phyloP scores from a whole-genome alignment of 2,113 vertebrate species.

The Puntigrus tetrazona region DNA sequence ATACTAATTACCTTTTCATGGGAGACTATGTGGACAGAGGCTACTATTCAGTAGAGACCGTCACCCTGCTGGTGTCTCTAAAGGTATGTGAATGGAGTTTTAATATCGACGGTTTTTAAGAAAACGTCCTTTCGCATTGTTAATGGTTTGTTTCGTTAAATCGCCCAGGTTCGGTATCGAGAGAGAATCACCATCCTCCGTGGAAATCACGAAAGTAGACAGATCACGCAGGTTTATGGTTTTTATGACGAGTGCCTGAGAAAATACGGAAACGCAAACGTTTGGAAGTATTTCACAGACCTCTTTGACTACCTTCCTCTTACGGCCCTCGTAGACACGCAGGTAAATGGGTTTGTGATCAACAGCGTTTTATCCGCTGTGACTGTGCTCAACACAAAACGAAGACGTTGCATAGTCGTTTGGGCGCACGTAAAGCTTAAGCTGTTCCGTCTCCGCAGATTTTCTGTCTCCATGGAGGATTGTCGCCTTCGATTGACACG shows the following conservation, averaged over 20 bases:
- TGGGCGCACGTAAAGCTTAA: background rate
- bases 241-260: constrained; percentile 88
- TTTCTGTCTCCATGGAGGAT: constrained; percentile 96
- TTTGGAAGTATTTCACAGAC: constrained; percentile 97
- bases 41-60: constrained; percentile 93
- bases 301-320: constrained; percentile 86
- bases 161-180: constrained; percentile 87
- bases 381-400: background rate
- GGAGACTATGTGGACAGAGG: constrained; percentile 79
- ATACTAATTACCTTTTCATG: constrained; percentile 98
- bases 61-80: constrained; percentile 93
- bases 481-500: constrained; percentile 98
- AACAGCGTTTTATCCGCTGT: background rate
- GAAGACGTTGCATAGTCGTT: background rate
- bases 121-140: background rate
- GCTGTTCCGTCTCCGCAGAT: constrained; percentile 75
- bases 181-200: constrained; percentile 96
- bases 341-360: constrained; percentile 74
- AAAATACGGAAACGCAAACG: constrained; percentile 97
- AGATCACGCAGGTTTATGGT: constrained; percentile 79
- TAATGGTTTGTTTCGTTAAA: background rate
- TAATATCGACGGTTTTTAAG: background rate
- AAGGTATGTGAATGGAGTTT: constrained; percentile 80
- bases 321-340: constrained; percentile 95
- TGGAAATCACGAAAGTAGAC: constrained; percentile 93